Base-by-base conservation (phyloP, 2,888 invertebrate genomes). In the Amblyteles armatorius region DNA sequence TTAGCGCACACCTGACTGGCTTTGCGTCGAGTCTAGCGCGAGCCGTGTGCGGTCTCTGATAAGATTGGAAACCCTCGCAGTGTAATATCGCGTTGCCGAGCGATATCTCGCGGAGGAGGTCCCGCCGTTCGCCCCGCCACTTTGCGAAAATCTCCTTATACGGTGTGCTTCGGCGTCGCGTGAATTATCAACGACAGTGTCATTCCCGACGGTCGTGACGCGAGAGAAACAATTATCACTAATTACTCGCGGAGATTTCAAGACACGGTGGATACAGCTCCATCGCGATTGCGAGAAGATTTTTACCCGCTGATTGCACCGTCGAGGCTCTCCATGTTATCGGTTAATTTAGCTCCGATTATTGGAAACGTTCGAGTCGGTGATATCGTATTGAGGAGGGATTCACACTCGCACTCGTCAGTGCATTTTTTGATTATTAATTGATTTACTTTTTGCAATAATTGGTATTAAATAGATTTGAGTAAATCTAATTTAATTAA, bases 31-130 rank as follows among this genome's bases (percentile, higher is more conserved):
- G 52, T 57, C 36, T 50, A 76, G 26, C 36, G 40, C n/a, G 19
- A 71, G 68, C 73, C 29, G 72, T 52, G 57, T 57, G 60, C 40
- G 52, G 78, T 67, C 36, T 40, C 60, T 44, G 85, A 85, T 85
- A 85, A 85, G 85, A 82, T 85, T 82, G 76, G 67, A 36, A 44
- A 57, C 44, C 57, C 83, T 44, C 33, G 29, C 68, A 13, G 50
- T 52, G 26, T 65, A 13, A 57, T 52, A 44, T 13, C 57, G 55
- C 44, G 48, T 60, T 44, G 16, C 50, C 55, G 69, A 26, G 52
- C 60, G 74, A 84, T 82, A 82, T 55, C 63, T 74, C 55, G 65
- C 33, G 33, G 29, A n/a, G 29, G 29, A 60, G 52, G 77, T 36
- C 69, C 52, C 52, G 69, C 36, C 22, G 16, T 40, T 48, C 36